Conservation (phyloP, 2,797 vertebrate genomes). For the Heterohyrax brucei region DNA sequence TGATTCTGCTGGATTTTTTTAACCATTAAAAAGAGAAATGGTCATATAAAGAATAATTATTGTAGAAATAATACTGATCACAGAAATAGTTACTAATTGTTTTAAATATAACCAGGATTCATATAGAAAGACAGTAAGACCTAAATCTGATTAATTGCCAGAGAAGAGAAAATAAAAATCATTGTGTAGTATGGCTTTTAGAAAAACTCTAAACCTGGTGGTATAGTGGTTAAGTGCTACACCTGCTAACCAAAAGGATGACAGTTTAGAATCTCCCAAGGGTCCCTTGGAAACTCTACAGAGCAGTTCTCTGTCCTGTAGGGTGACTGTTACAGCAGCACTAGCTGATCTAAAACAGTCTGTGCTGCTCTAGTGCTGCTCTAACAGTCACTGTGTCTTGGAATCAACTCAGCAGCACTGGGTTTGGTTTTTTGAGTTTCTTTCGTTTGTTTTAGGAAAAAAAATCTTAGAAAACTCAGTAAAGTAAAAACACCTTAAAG, state of each 20-base stretch:
- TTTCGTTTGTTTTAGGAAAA: background rate
- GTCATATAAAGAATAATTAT: slow-evolving; percentile 30
- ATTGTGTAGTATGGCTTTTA: background rate
- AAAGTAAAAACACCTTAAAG: slow-evolving; percentile 37
- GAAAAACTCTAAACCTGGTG: background rate
- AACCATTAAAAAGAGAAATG: slow-evolving; percentile 17
- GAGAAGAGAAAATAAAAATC: background rate
- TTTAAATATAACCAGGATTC: slow-evolving; percentile 10
- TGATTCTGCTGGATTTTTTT: background rate
- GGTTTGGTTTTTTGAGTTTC: no score
- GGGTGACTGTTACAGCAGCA: no score
- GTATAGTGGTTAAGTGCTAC: no score
- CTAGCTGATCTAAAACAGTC: no score
- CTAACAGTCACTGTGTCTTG: no score
- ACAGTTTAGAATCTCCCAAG: no score
- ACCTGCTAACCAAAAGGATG: no score
- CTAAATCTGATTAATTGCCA: background rate
- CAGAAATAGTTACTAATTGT: slow-evolving; percentile 19
- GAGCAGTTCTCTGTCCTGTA: no score
- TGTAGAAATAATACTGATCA: slow-evolving; percentile 7
- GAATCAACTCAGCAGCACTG: no score
- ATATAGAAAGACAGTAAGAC: slow-evolving; percentile 21
- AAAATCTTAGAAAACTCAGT: slow-evolving; percentile 25
- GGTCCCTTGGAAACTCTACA: no score
- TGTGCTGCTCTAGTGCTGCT: no score